Conservation (phyloP, 2,797 vertebrate species). For the Smutsia temminckii region DNA sequence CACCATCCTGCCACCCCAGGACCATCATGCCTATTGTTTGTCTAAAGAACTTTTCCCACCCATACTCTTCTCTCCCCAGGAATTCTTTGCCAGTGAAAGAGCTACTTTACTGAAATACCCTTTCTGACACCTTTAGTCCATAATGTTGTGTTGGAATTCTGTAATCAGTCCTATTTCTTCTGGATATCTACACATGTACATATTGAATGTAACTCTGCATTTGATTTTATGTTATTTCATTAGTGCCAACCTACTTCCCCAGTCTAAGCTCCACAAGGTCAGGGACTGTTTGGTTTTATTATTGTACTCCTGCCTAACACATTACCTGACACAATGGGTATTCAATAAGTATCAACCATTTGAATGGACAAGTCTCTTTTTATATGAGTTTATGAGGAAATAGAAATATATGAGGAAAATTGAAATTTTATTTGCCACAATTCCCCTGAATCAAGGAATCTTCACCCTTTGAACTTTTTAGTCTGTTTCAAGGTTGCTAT, state of each 20-base stretch:
- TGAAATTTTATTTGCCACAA: background rate
- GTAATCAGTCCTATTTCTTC: background rate
- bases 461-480: background rate
- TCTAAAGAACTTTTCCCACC: background rate
- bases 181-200: background rate
- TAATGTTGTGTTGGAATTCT: background rate
- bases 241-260: background rate
- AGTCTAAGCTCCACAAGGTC: background rate
- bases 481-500: background rate
- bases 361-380: background rate
- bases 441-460: background rate
- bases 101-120: background rate
- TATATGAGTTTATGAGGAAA: no score
- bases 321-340: background rate
- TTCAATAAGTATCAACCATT: slow-evolving; percentile 7
- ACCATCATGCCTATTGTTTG: background rate
- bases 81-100: background rate
- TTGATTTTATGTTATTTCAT: background rate
- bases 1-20: rapidly evolving
- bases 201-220: background rate
- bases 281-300: background rate
- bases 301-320: background rate
- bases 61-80: background rate
- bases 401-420: background rate
- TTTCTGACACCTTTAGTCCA: background rate